Evolutionary conservation across 2,888 invertebrate genomes (phyloP), one percentile per base, ranked within the genome.

Genomic region (Meandrusa payeni): DNA sequence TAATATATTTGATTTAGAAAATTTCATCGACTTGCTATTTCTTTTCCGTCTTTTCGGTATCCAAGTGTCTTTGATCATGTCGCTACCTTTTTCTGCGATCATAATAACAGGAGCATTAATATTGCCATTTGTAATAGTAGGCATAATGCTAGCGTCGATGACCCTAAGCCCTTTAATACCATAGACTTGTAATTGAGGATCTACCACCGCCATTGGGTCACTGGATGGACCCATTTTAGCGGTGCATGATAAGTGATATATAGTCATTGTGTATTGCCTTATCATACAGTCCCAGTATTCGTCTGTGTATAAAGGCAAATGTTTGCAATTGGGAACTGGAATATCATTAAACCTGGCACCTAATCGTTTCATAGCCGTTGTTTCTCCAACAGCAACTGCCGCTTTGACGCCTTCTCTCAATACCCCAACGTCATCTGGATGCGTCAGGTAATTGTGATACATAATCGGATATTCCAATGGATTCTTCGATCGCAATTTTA

Each of bases 381-480:
- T 95, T 67, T 95, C 92, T 0, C 93, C 95, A 9, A 95, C 90
- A 0, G 95, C 95, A 1, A 97, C 69, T 0, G 95, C 94, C 0
- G 95, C 93, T 69, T 97, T 97, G 0, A 95, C 94, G 6, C 96
- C 96, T 76, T 96, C 96, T 11, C 96, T 88, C 37, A 97, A 73
- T 0, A 95, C 94, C 15, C 92, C 90, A 0, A 96, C 93, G 59
- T 98, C 98, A 47, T 94, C 92, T 0, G 93, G 94, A 70, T 96
- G 93, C 0, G 95, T 94, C 47, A 98, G 85, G 68, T 98, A 98
- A 72, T 98, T 98, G 63, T 97, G 97, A 59, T 96, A 93, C 68
- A 98, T 90, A 2, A 95, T 81, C 0, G 98, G 98, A 71, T 96
- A 94, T 3, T 95, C 92, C 64, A 91, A 69, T 0, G 94, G 93